Base-by-base conservation (phyloP, 2,888 invertebrate species). In the Julus scandinavius region DNA sequence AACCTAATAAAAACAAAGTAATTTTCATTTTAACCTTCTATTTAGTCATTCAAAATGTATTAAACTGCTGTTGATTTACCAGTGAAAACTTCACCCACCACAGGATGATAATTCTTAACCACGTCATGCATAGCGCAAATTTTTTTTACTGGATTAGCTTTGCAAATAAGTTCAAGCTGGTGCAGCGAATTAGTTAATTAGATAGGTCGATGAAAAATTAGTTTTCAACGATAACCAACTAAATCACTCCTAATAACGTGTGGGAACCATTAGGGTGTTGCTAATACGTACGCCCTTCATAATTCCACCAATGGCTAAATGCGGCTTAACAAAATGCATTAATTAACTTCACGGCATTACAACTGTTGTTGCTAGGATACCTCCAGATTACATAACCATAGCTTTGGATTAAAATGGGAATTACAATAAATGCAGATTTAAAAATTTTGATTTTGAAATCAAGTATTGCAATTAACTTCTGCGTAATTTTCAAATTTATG, bases 361-460 rank as follows among this genome's bases (percentile, higher is more conserved):
- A n/a, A 1, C n/a, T 63, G 6, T n/a, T 17, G 17, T 63, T 63
- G 63, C 63, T 63, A 63, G 63, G n/a, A 17, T 63, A 63, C n/a
- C n/a, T n/a, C 3, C 63, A 63, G 17, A n/a, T n/a, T 63, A n/a
- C n/a, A 63, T 63, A 63, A 63, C 63, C n/a, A n/a, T n/a, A 5
- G n/a, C n/a, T n/a, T 63, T 7, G n/a, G n/a, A 63, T 63, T 63
- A 63, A 63, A 63, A 7, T 1, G 2, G n/a, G 17, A 63, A 63
- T 54, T 54, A 54, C 11, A 54, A 54, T 54, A 3, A 63, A 63
- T 63, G 17, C 63, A n/a, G 63, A n/a, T 63, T 63, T 63, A 3
- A n/a, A n/a, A 63, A 63, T 63, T 63, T 63, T 63, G 63, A 63
- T 63, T 63, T 63, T 63, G 63, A 17, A 63, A 63, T 6, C n/a